Evolutionary conservation across 2,113 vertebrate species (phyloP).

Genomic region (Phocoena phocoena): DNA sequence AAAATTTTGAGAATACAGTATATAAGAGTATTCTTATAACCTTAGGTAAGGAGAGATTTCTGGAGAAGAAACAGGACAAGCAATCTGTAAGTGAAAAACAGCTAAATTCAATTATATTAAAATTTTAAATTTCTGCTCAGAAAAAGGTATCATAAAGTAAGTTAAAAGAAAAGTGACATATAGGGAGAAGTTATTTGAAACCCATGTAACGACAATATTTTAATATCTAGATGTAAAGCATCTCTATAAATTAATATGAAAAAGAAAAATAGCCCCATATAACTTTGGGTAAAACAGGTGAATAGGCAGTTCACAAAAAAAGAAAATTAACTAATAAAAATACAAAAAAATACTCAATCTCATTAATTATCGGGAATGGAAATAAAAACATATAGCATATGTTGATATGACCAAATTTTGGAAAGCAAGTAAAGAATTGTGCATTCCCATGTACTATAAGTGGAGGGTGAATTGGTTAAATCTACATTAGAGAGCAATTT

Average conservation of each 20-base stretch:
- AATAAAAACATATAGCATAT: background rate
- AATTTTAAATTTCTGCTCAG: background rate
- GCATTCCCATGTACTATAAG: rapidly evolving
- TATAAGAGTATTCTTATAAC: background rate
- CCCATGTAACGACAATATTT: background rate
- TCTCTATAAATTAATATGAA: background rate
- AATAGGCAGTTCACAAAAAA: background rate
- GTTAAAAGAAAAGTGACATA: background rate
- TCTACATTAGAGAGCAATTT: background rate
- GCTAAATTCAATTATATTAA: background rate
- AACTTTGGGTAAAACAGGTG: background rate
- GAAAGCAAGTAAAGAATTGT: background rate
- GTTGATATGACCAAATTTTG: background rate
- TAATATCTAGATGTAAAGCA: background rate
- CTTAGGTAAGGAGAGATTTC: background rate
- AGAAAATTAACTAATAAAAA: background rate
- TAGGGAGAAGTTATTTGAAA: background rate
- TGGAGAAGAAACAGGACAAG: background rate
- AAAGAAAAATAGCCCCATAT: background rate
- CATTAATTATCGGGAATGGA: background rate
- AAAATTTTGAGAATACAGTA: background rate
- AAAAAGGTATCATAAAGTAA: background rate
- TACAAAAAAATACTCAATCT: background rate
- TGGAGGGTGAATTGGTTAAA: background rate
- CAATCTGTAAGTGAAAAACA: background rate